Base-by-base conservation (phyloP, 2,113 vertebrate genomes). In the Psittacara wagleri region DNA sequence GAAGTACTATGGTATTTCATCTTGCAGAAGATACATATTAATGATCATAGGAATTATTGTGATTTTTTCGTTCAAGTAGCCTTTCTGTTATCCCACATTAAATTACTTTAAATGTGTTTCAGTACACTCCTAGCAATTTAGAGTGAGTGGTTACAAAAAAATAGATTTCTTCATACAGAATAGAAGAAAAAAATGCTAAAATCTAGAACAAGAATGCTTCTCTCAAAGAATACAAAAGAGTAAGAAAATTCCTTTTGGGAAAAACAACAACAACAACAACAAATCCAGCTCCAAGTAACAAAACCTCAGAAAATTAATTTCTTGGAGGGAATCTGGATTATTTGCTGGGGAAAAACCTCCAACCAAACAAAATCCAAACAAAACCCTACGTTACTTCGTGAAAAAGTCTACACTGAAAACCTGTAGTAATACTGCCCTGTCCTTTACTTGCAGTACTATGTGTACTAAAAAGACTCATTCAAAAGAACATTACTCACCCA, bases 401-500 rank as follows among this genome's bases (percentile, higher is more conserved):
- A 66, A 64, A 46, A 72, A 37, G 10, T n/a, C 25, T 49, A 10
- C 43, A 52, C n/a, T 76, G 52, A 18, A 72, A 83, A 87, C 54
- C 0, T 20, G 23, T 20, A 59, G 22, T 49, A 83, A 46, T 4
- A 7, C 7, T 46, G 81, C 8, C 10, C 23, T 75, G 1, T 33
- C 18, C 29, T 59, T 62, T 62, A 29, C 11, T 68, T 64, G 33
- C 22, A 62, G 33, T 28, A 55, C 7, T 1, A 2, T 1, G 19
- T 46, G 59, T 6, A 52, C 48, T 72, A n/a, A 62, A 23, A 83
- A 43, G 18, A 17, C 19, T 46, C 11, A 35, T 41, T 63, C 11
- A 39, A 85, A 49, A 55, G 33, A 61, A 29, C 17, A 62, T 19
- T 96, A 99, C 99, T 99, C 86, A 99, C 99, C 99, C 99, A 99